Evolutionary conservation across 2,797 vertebrate species (phyloP).

Genomic region (Tauraco hartlaubi): DNA sequence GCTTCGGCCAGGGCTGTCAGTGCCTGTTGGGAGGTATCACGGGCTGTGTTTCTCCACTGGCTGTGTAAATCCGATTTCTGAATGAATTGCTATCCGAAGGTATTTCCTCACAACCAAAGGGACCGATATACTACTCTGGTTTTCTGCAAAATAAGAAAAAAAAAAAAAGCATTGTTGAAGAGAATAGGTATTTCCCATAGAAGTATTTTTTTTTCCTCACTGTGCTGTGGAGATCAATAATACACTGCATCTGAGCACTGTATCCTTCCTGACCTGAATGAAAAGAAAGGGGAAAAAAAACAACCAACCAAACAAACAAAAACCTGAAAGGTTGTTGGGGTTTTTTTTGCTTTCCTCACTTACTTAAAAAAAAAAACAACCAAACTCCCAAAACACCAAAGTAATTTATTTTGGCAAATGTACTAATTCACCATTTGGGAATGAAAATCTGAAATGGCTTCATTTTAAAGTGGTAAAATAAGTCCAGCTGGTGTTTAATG

Average conservation of each 20-base stretch:
- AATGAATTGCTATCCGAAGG: not conserved
- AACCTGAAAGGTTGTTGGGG: accelerated
- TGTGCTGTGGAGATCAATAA: not conserved
- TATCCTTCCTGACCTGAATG: not conserved
- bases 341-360: not conserved
- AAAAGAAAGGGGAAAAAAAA: not conserved
- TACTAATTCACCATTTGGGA: not conserved
- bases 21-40: not conserved
- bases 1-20: accelerated
- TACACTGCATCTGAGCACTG: accelerated
- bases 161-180: not conserved
- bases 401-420: not conserved
- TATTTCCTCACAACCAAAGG: not conserved
- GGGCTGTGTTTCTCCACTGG: not conserved
- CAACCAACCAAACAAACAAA: not conserved
- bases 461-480: not conserved
- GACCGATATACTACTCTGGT: not conserved
- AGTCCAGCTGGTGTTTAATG: not conserved
- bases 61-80: not conserved
- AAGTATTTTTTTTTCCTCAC: not conserved
- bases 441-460: not conserved
- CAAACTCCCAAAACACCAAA: not conserved
- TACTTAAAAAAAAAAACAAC: not conserved
- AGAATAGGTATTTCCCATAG: not conserved
- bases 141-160: not conserved